Percentiles rank a stretch among this genome's conserved stretches.
phyloP scores from a whole-genome alignment of 2,113 vertebrate species.

The Ageneiosus marmoratus region DNA sequence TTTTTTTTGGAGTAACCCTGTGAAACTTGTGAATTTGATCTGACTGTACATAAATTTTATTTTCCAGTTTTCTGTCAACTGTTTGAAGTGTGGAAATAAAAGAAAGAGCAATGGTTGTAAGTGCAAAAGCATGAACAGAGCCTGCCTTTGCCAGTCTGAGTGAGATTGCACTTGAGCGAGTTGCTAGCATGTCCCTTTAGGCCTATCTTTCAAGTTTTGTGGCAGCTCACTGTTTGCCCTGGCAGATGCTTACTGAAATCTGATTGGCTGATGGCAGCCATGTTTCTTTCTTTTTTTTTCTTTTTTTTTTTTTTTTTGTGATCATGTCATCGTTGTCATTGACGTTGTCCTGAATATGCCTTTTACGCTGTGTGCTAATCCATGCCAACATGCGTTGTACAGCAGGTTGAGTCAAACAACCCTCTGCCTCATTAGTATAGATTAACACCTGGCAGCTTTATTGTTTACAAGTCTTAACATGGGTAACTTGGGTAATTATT shows the following conservation, averaged over 20 bases:
- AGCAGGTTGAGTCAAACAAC: neutral
- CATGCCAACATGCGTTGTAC: no score
- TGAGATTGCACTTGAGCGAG: neutral
- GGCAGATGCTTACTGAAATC: neutral
- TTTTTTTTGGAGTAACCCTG: no score
- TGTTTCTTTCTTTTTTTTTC: no score
- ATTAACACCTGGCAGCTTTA: neutral
- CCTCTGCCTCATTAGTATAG: neutral
- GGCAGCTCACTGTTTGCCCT: neutral
- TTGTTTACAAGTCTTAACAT: neutral
- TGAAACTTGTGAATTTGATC: neutral
- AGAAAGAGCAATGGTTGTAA: neutral
- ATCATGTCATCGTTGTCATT: no score
- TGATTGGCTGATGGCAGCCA: neutral
- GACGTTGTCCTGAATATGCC: no score
- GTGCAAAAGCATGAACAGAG: constrained; percentile 2
- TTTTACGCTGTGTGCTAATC: no score
- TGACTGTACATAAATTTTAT: neutral
- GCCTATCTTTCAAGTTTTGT: neutral
- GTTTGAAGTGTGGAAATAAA: neutral
- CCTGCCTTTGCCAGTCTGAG: neutral
- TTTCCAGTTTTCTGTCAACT: neutral
- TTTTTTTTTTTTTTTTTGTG: no score
- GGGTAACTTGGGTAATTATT: neutral
- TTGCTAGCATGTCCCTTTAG: neutral